These are phyloP conservation scores for Nemotelus pantherinus DNA, from an alignment of 2,888 invertebrate species.

Conservation along the genomic window DNA sequence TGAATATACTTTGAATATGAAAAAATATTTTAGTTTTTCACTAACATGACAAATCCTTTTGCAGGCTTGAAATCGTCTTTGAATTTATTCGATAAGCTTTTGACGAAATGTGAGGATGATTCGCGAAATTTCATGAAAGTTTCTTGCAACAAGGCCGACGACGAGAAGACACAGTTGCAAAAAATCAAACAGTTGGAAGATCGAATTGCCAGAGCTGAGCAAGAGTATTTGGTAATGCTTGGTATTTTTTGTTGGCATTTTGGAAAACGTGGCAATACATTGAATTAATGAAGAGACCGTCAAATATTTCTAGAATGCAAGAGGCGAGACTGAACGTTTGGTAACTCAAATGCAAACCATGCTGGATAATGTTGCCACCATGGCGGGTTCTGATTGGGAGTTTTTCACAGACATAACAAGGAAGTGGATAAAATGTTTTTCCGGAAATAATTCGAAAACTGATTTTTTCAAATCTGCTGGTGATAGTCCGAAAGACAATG, in stretches of 20 bases:
- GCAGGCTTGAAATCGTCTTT: background rate
- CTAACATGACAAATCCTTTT: too few relatives aligned
- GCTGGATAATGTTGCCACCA: background rate
- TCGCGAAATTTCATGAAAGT: slow-evolving; percentile 3
- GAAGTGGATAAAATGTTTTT: slow-evolving; percentile 37
- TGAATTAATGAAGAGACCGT: background rate
- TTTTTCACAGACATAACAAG: slow-evolving; percentile 40
- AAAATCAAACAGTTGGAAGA: slow-evolving; percentile 44
- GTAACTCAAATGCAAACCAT: slow-evolving; percentile 23
- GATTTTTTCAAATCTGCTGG: background rate
- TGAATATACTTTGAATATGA: background rate
- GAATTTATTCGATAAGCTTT: background rate
- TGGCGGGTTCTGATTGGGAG: slow-evolving; percentile 35
- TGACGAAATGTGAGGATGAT: slow-evolving; percentile 12
- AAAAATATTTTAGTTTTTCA: background rate
- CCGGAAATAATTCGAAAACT: background rate
- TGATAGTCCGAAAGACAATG: background rate
- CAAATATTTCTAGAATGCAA: slow-evolving; percentile 12
- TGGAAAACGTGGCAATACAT: background rate
- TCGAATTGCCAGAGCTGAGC: slow-evolving; percentile 39
- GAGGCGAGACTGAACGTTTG: slow-evolving; percentile 20
- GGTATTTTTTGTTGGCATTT: background rate
- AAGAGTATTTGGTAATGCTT: slow-evolving; percentile 35
- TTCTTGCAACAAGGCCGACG: slow-evolving; percentile 24
- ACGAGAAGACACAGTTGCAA: slow-evolving; percentile 38